Base-by-base conservation (phyloP, 1,140 invertebrate genomes). In the Micrasema longulum region DNA sequence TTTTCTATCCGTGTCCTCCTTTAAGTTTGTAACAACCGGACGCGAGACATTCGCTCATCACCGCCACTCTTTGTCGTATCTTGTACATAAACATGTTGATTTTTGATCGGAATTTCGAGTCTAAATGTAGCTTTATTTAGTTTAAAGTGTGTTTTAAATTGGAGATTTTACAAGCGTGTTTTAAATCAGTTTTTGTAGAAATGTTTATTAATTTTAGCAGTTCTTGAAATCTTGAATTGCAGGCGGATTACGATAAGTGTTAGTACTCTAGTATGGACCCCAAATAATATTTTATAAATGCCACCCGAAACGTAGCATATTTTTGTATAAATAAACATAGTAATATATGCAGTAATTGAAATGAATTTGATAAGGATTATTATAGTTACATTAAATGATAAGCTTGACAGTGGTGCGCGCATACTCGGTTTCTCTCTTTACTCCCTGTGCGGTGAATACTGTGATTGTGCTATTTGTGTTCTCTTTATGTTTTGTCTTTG, bases 401-500 rank as follows among this genome's bases (percentile, higher is more conserved):
- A 66, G 64, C 64, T 66, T 66, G 64, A 66, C 64, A 66, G 43
- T 11, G 60, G 50, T 64, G 60, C 36, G 43, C 31, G 20, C 41
- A 48, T 38, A 50, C 45, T n/a, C 20, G 2, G 6, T 47, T 16
- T 48, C 26, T 47, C 50, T 9, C 36, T 57, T 20, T 35, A 18
- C 22, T 53, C 22, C 31, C n/a, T 0, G 48, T 68, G 53, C n/a
- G 23, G 50, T 47, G 35, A 43, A 60, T 22, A n/a, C 57, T 64
- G 69, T 71, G 60, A 65, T 70, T 65, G 43, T 63, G 41, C 22
- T 38, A 47, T 35, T 50, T 64, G 65, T 68, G 52, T 68, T 55
- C 47, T 52, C 14, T 38, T 2, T 66, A 31, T 45, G 16, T 68
- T 68, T 68, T 68, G 43, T 64, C 16, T 64, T 23, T 48, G 53